A percentile compares a stretch with the other conserved stretches of the same genome.
Conservation (phyloP, 2,113 vertebrate genomes). For the Plotosus lineatus region DNA sequence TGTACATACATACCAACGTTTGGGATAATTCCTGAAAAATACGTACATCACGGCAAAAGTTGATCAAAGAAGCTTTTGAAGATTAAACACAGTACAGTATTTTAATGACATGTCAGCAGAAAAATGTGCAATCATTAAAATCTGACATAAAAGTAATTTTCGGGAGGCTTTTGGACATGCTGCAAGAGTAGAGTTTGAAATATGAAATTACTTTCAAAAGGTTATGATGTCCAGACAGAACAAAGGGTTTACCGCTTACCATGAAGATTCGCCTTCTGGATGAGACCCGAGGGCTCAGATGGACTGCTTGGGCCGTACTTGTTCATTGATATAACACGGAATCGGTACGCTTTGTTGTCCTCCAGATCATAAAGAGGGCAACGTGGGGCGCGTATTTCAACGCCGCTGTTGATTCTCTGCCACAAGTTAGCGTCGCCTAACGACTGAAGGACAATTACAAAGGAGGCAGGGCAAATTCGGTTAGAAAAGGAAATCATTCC, state of each 20-base stretch:
- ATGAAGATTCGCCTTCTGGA: constrained; percentile 81
- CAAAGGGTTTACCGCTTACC: constrained; percentile 74
- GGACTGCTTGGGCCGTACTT: constrained; percentile 86
- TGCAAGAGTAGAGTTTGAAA: neutral
- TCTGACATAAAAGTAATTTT: neutral
- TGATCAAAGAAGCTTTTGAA: constrained; percentile 23
- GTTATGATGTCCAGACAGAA: neutral
- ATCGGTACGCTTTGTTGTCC: constrained; percentile 85
- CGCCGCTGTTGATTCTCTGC: constrained; percentile 87
- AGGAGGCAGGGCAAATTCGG: constrained; percentile 21
- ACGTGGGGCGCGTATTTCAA: constrained; percentile 85
- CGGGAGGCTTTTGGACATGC: neutral
- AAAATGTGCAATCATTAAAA: neutral
- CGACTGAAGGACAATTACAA: constrained; percentile 70
- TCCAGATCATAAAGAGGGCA: constrained; percentile 91
- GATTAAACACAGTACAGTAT: neutral
- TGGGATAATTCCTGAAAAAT: constrained; percentile 39
- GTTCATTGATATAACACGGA: constrained; percentile 87
- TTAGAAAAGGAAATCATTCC: neutral
- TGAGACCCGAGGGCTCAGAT: constrained; percentile 79
- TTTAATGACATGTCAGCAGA: neutral
- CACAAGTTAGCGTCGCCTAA: constrained; percentile 84
- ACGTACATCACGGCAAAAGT: constrained; percentile 14
- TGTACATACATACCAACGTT: constrained; percentile 53
- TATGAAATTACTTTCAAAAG: neutral